Evolutionary conservation across 2,797 vertebrate species (phyloP).

Genomic region (Mormyrops boulengeri): DNA sequence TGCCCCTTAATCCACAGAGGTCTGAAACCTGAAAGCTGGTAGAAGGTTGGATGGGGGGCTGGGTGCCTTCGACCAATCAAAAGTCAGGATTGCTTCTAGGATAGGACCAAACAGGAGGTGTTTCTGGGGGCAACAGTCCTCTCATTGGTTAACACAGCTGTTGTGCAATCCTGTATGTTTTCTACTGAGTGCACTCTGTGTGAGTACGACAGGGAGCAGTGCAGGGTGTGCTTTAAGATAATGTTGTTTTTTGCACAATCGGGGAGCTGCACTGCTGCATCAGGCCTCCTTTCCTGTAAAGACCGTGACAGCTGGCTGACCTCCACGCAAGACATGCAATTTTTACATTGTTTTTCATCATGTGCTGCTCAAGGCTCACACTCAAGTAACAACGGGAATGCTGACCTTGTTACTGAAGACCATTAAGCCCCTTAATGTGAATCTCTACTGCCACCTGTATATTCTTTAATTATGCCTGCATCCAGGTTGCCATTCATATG

Average conservation of each 20-base stretch:
- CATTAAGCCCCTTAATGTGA: not conserved
- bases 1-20: conserved; percentile 64
- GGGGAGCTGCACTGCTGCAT: not conserved
- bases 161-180: conserved; percentile 54
- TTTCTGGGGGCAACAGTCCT: conserved; percentile 70
- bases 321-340: not conserved
- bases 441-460: not conserved
- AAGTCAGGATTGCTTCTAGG: conserved; percentile 40
- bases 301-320: not conserved
- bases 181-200: conserved; percentile 22
- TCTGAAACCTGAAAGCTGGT: conserved; percentile 28
- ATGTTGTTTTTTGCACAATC: not conserved
- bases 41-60: not conserved
- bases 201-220: too few relatives aligned
- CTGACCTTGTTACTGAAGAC: not conserved
- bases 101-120: conserved; percentile 52
- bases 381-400: not conserved
- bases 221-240: not conserved
- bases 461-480: not conserved
- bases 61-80: conserved; percentile 29
- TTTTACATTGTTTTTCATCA: not conserved
- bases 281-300: not conserved
- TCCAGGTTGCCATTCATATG: not conserved
- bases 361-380: not conserved
- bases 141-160: conserved; percentile 55